phyloP scores from a whole-genome alignment of 2,888 invertebrate genomes.

The Melanchra persicariae region DNA sequence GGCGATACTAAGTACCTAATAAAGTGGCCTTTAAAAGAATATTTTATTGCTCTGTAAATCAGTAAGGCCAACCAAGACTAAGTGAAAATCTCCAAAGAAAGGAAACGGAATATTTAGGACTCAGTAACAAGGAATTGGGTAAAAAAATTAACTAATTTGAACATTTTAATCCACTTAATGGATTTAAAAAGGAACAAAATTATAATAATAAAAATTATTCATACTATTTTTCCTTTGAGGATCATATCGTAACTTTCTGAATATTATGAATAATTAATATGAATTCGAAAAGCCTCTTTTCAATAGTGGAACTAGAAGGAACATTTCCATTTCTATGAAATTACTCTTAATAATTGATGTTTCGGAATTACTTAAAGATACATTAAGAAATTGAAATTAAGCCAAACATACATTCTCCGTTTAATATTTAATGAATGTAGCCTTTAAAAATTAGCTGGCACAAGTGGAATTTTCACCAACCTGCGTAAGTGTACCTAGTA shows the following conservation, averaged over 20 bases:
- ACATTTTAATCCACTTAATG: slow-evolving; percentile 6
- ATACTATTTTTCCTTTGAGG: slow-evolving; percentile 5
- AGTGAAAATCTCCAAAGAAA: slow-evolving; percentile 6
- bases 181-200: slow-evolving; percentile 5
- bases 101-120: not conserved
- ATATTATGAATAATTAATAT: slow-evolving; percentile 33
- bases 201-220: slow-evolving; percentile 1
- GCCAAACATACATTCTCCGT: not conserved
- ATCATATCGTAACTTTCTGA: slow-evolving; percentile 11
- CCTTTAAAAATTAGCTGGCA: not conserved
- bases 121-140: not conserved
- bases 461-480: not conserved
- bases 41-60: slow-evolving; percentile 46
- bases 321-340: slow-evolving; percentile 18
- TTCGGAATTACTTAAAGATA: not conserved
- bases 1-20: slow-evolving; percentile 30
- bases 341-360: not conserved
- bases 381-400: not conserved
- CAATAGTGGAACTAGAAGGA: not conserved
- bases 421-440: not conserved
- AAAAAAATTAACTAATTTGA: slow-evolving; percentile 6
- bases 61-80: slow-evolving; percentile 4
- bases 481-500: not conserved
- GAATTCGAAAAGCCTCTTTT: slow-evolving; percentile 21
- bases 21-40: slow-evolving; percentile 41